Conservation (phyloP, 2,797 vertebrate genomes). For the Sebastes steindachneri region DNA sequence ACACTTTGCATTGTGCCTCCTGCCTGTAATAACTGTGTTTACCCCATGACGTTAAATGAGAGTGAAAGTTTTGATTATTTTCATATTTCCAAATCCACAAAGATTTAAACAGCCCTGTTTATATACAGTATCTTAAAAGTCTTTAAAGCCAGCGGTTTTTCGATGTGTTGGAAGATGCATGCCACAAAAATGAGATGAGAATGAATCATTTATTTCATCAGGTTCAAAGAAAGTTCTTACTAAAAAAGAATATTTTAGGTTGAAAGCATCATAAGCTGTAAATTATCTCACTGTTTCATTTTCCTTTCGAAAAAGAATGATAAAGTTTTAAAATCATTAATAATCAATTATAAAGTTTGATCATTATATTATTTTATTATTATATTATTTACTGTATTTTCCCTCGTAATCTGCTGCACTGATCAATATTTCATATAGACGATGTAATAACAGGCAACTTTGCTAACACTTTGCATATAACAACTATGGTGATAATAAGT, state of each 20-base stretch:
- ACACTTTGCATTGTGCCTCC: too few species aligned
- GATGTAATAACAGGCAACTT: neutral
- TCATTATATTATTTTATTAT: too few species aligned
- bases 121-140: neutral
- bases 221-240: neutral
- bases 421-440: neutral
- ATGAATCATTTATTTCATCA: neutral
- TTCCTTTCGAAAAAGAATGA: neutral
- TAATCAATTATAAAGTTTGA: too few species aligned
- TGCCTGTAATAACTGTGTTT: neutral
- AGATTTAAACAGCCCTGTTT: neutral
- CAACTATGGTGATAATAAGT: neutral
- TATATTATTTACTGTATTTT: neutral
- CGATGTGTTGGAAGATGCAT: neutral
- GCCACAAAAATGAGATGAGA: neutral
- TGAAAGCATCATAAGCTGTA: neutral
- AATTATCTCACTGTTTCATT: neutral
- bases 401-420: neutral
- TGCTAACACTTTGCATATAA: neutral
- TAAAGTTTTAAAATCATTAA: neutral
- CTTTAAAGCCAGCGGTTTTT: neutral
- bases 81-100: neutral
- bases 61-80: neutral
- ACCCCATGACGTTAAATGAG: neutral
- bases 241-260: neutral